A percentile compares a stretch with the other conserved stretches of the same genome.
Conservation (phyloP, 2,797 vertebrate genomes). For the Euphonia xanthogaster region DNA sequence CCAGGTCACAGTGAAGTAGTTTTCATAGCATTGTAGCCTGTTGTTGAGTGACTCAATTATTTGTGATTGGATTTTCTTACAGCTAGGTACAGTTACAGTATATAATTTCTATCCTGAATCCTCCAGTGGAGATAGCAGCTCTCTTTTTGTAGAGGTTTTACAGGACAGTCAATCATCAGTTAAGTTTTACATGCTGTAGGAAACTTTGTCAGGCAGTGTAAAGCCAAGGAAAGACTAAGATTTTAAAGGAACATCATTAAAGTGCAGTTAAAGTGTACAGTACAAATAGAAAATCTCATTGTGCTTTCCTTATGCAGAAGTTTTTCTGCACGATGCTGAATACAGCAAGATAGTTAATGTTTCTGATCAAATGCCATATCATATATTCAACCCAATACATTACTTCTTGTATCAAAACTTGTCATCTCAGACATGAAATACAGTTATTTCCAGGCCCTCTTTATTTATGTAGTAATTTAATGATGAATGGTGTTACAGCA, state of each 20-base stretch:
- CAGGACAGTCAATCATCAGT: not conserved
- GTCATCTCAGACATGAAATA: not conserved
- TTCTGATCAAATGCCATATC: constrained; percentile 38
- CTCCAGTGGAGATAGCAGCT: not conserved
- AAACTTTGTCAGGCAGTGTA: not conserved
- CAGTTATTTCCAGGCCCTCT: not conserved
- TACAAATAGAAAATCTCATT: constrained; percentile 43
- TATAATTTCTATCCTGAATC: not conserved
- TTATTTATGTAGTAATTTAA: not conserved
- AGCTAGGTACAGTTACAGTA: not conserved
- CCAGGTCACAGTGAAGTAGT: not conserved
- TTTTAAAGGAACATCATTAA: not conserved
- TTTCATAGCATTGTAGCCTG: not conserved
- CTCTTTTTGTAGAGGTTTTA: not conserved
- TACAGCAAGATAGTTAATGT: constrained; percentile 18
- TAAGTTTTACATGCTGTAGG: not conserved
- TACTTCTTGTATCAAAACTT: not conserved
- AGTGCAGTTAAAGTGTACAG: not conserved
- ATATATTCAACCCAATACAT: constrained; percentile 14
- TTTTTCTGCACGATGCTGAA: not conserved
- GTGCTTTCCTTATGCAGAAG: not conserved
- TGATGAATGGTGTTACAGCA: not conserved
- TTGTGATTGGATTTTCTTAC: not conserved
- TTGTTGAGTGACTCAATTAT: not conserved
- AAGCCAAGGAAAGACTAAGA: not conserved